Evolutionary conservation across 1,140 invertebrate genomes (phyloP).

Genomic region (Leptinotarsa texana): DNA sequence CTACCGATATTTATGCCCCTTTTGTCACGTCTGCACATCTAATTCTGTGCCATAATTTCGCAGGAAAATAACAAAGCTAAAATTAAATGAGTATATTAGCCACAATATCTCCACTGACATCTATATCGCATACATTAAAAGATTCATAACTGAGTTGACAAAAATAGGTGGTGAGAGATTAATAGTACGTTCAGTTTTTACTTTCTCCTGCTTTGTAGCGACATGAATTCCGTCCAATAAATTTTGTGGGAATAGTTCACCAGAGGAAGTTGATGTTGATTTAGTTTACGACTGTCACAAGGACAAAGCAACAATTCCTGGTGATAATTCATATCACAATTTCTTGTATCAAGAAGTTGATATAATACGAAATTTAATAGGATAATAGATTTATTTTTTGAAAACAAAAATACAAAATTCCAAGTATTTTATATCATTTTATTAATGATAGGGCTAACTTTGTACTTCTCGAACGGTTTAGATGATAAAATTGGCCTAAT

Average conservation of each 20-base stretch:
- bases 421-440: not conserved
- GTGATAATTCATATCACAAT: too few species aligned
- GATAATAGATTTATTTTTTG: not conserved
- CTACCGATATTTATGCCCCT: not conserved
- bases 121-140: conserved; percentile 3
- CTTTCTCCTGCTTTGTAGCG: conserved; percentile 10
- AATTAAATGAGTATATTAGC: conserved; percentile 18
- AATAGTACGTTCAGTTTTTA: not conserved
- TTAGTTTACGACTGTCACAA: not conserved
- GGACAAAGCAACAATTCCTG: too few species aligned
- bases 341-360: too few species aligned
- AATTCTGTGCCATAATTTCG: conserved; percentile 2
- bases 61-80: conserved; percentile 9
- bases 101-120: conserved; percentile 15
- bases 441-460: not conserved
- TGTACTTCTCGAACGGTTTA: too few species aligned
- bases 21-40: not conserved
- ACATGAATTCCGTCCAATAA: not conserved
- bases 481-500: too few species aligned
- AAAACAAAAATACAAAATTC: not conserved
- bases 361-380: too few species aligned
- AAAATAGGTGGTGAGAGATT: conserved; percentile 16
- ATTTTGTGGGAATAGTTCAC: not conserved
- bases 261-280: not conserved
- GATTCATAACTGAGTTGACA: conserved; percentile 14